Evolutionary conservation across 2,113 vertebrate genomes (phyloP), one percentile per base, ranked within the genome.

Genomic region (Manacus vitellinus): DNA sequence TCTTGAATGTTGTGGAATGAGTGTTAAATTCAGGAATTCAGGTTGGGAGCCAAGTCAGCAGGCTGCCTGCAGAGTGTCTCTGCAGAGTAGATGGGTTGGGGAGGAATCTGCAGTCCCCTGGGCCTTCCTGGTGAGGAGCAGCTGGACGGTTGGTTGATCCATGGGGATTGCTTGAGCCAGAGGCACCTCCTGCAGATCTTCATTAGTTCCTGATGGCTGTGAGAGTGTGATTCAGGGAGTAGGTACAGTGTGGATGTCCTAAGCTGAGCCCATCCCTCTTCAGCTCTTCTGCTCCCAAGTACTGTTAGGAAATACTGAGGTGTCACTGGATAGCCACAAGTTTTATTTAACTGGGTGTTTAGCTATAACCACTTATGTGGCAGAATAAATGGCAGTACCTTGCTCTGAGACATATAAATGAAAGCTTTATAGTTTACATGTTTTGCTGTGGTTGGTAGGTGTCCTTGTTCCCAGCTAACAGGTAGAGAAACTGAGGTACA

Each of bases 11-110:
- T 78, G 58, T 75, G 76, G 83, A 94, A 91, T 78, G 88, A 86
- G 90, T 19, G 44, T 68, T 71, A 84, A 94, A 91, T 59, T 84
- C 75, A 92, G 92, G 95, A 96, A 96, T 96, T 77, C 44, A 11
- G 5, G 8, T 56, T 46, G 52, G 43, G 39, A 93, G 92, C 92
- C 94, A 95, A 91, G 85, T 25, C 73, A 90, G 51, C 46, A 62
- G 62, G 81, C 90, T 94, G 79, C 75, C 85, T 84, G 91, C 82
- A 80, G 88, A 85, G 62, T n/a, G 10, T 47, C 55, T 86, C 59
- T 89, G 87, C 58, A 35, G 67, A 66, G 35, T 51, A 3, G 27
- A 20, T 31, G 68, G 67, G 61, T 51, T 47, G 35, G 80, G 77
- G 80, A 63, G 47, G 68, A 77, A 81, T 63, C 35, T 35, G 47